Conservation (phyloP, 2,797 vertebrate genomes). For the Geotrypetes seraphini region DNA sequence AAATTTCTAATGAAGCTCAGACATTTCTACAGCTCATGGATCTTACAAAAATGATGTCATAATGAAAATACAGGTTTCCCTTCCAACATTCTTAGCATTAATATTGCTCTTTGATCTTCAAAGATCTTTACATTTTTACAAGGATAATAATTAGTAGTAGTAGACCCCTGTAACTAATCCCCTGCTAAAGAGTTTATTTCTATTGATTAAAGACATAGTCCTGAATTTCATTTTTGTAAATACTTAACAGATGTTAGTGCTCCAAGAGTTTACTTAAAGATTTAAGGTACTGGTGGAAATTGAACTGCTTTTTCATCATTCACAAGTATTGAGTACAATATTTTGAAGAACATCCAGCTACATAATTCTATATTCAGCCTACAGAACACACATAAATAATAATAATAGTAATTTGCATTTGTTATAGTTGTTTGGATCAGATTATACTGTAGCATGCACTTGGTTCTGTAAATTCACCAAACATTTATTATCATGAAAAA, state of each 20-base stretch:
- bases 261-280: conserved; percentile 57
- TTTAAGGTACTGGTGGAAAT: conserved; percentile 56
- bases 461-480: conserved; percentile 40
- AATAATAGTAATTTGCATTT: conserved; percentile 15
- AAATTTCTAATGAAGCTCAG: too few relatives aligned
- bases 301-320: too few relatives aligned
- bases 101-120: background rate
- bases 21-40: too few relatives aligned
- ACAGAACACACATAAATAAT: too few relatives aligned
- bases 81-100: background rate
- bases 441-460: conserved; percentile 33
- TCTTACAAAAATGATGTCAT: too few relatives aligned
- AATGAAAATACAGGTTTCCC: too few relatives aligned
- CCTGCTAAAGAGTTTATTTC: background rate
- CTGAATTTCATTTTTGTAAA: conserved; percentile 19
- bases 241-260: conserved; percentile 50
- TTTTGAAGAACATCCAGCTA: conserved; percentile 67
- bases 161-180: background rate
- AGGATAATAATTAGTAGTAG: too few relatives aligned
- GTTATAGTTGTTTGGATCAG: conserved; percentile 25
- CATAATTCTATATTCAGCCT: conserved; percentile 32
- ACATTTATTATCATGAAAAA: conserved; percentile 41
- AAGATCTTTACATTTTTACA: too few relatives aligned
- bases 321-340: conserved; percentile 60
- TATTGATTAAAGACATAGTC: conserved; percentile 22